These are phyloP conservation scores for Hycleus cichorii DNA, from an alignment of 1,140 invertebrate genomes.

Conservation along the genomic window DNA sequence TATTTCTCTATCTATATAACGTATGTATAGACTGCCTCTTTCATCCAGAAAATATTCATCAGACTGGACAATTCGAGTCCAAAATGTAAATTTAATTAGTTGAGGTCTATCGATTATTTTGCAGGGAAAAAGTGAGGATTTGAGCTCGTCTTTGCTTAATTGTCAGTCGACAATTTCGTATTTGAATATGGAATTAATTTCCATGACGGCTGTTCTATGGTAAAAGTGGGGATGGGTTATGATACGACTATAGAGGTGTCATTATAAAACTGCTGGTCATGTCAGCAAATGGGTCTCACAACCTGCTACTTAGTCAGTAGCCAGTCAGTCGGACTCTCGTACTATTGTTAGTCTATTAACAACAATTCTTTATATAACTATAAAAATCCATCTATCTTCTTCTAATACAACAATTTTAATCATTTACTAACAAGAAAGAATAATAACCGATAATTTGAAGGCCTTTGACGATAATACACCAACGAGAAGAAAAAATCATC, in stretches of 20 bases:
- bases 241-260: slow-evolving; percentile 36
- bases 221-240: slow-evolving; percentile 29
- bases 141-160: too few species aligned
- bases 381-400: slow-evolving; percentile 5
- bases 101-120: too few species aligned
- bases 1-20: too few species aligned
- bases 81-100: too few species aligned
- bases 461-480: slow-evolving; percentile 1
- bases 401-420: background rate
- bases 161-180: background rate
- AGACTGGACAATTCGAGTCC: background rate
- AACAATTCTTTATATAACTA: slow-evolving; percentile 11
- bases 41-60: background rate
- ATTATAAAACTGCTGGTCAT: slow-evolving; percentile 40
- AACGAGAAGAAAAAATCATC: background rate
- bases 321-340: slow-evolving; percentile 34
- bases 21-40: background rate
- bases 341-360: slow-evolving; percentile 31
- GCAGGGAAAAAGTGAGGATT: too few species aligned
- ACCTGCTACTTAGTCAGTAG: slow-evolving; percentile 41
- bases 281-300: slow-evolving; percentile 37
- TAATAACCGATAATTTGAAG: slow-evolving; percentile 1
- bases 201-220: slow-evolving; percentile 34
- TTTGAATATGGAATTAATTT: slow-evolving; percentile 38
- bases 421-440: background rate